Evolutionary conservation across 2,797 vertebrate genomes (phyloP), one percentile per base, ranked within the genome.

Genomic region (Poecilia velifera): DNA sequence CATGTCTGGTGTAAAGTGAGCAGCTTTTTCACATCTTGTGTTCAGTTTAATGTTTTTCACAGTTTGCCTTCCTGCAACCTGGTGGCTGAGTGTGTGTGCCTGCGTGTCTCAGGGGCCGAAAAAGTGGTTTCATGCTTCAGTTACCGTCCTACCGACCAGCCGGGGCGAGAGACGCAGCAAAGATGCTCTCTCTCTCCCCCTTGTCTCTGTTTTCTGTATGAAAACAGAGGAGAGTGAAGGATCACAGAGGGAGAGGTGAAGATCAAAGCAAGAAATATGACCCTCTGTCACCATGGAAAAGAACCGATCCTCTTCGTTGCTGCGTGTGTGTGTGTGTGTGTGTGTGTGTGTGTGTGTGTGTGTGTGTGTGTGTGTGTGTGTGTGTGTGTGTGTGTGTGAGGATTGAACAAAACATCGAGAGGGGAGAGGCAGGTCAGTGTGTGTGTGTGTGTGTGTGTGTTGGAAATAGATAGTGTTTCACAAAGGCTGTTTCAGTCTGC

Each of bases 261-360:
- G 91, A 94, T 94, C 92, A 94, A 94, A 94, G 92, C 75, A 84
- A 91, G 93, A 93, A 94, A 94, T 84, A 92, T 91, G 91, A 94
- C 88, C 89, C 91, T 85, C 87, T 91, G 93, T 93, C 91, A 91
- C 92, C 84, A 86, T 86, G 70, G 87, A 90, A 73, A 90, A 90
- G 86, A 92, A 90, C 87, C 77, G 89, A 91, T 92, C 92, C 91
- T 82, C 89, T 85, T 68, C 59, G 72, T 47, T 36, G 14, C n/a
- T 80, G 81, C 49, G 82, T 72, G 20, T 85, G 86, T 77, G 31
- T 31, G n/a, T n/a, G 88, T 86, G 86, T 87, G 88, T 85, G 72
- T 74, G 59, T 62, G 59, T 34, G 59, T 89, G 36, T 72, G 20
- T 85, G 86, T 77, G 31, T 31, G n/a, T n/a, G 88, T 86, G 86